Percentiles rank a stretch among this genome's conserved stretches.
These are phyloP conservation scores for Prunella fulvescens DNA, from an alignment of 2,113 vertebrate species.

Conservation along the genomic window DNA sequence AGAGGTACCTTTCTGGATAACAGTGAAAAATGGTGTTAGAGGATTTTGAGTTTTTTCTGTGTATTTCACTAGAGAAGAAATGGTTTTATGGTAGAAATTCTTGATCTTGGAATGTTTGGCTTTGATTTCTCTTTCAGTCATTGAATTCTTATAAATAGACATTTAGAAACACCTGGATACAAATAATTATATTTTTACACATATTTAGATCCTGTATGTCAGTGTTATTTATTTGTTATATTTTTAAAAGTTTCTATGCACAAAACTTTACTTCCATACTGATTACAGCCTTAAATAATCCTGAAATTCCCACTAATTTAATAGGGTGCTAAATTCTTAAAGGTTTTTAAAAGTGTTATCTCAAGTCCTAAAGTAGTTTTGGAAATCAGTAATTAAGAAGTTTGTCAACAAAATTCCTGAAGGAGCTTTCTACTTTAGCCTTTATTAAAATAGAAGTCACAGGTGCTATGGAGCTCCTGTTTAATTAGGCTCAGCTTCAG, in stretches of 20 bases:
- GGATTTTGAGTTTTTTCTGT: neutral
- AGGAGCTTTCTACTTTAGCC: neutral
- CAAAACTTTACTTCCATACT: neutral
- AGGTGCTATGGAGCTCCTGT: neutral
- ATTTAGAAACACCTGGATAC: neutral
- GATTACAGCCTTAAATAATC: neutral
- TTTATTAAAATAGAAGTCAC: constrained; percentile 3
- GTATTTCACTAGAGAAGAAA: neutral
- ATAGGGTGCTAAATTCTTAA: neutral
- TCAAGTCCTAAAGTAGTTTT: neutral
- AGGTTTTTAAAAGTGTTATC: neutral
- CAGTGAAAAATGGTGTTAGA: neutral
- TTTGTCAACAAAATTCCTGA: constrained; percentile 18
- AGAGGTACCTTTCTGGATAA: neutral
- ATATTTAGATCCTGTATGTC: neutral
- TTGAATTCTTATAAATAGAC: neutral
- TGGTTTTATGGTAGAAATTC: neutral
- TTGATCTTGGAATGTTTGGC: neutral
- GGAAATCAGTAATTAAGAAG: neutral
- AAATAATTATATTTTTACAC: neutral
- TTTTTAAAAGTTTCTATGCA: neutral
- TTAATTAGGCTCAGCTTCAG: neutral
- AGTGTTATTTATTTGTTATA: neutral
- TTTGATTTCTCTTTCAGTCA: neutral
- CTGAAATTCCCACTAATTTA: neutral